Evolutionary conservation across 1,140 invertebrate genomes (phyloP).

Genomic region (Nymphalis io): DNA sequence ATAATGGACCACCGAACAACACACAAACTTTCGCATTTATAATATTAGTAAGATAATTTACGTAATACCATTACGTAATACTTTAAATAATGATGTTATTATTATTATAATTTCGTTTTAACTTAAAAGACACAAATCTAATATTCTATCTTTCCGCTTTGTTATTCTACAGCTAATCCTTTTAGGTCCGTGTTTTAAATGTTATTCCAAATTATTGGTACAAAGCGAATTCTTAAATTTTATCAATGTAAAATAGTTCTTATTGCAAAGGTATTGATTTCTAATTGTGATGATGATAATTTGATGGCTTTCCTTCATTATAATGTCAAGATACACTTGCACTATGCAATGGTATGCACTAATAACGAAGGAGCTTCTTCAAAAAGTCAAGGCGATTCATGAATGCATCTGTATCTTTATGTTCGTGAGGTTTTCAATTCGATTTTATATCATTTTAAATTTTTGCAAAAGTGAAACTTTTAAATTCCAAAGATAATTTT

Average conservation of each 20-base stretch:
- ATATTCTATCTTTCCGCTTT: background rate
- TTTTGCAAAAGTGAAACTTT: no score
- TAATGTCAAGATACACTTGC: constrained; percentile 32
- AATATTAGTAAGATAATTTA: no score
- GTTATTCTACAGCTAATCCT: constrained; percentile 2
- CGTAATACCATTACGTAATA: no score
- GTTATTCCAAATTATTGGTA: constrained; percentile 33
- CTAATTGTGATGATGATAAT: background rate
- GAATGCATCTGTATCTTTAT: constrained; percentile 16
- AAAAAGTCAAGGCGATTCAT: constrained; percentile 34
- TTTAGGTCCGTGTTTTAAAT: constrained; percentile 31
- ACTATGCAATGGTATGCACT: constrained; percentile 34
- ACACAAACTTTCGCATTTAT: no score
- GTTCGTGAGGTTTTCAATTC: background rate
- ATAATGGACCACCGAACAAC: no score
- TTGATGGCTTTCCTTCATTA: constrained; percentile 23
- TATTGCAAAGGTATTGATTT: constrained; percentile 9
- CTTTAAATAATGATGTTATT: no score
- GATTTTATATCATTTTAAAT: constrained; percentile 1
- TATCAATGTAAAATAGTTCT: constrained; percentile 7
- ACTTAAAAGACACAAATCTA: background rate
- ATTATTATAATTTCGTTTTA: background rate
- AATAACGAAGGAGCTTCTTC: constrained; percentile 22
- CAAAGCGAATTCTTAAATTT: background rate
- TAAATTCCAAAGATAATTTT: no score